Conservation (phyloP, 2,888 invertebrate genomes). For the Anodontia alba region DNA sequence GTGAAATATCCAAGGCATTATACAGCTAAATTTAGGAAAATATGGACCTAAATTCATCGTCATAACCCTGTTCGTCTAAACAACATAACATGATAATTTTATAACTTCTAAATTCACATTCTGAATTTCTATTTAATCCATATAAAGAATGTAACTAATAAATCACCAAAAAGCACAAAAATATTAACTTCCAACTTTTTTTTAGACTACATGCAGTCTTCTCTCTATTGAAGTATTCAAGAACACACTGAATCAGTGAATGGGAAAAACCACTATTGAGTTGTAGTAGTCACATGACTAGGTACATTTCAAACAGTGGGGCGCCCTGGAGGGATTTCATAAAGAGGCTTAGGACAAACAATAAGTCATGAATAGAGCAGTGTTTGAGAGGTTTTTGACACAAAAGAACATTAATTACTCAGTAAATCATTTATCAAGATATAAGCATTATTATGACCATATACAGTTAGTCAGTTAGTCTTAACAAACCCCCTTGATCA, state of each 20-base stretch:
- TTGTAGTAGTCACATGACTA: constrained; percentile 8
- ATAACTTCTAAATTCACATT: not conserved
- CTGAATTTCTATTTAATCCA: not conserved
- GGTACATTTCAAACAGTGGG: constrained; percentile 2
- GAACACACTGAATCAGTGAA: constrained; percentile 11
- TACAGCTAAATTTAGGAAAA: not conserved
- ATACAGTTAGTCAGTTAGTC: constrained; percentile 14
- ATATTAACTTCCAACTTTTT: constrained; percentile 14
- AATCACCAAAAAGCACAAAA: not conserved
- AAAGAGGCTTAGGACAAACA: constrained; percentile 15
- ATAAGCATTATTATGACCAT: not conserved
- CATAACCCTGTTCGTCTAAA: not conserved
- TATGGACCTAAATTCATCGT: constrained; percentile 1
- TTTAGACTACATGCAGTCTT: not conserved
- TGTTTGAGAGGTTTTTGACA: constrained; percentile 16
- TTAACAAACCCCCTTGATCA: not conserved
- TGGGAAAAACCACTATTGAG: constrained; percentile 12
- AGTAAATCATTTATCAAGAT: constrained; percentile 9
- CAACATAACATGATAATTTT: not conserved
- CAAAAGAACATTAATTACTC: constrained; percentile 14
- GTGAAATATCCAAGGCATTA: constrained; percentile 12
- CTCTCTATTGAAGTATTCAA: not conserved
- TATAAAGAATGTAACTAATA: not conserved
- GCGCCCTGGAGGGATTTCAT: constrained; percentile 15
- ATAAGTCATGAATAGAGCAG: not conserved